Evolutionary conservation across 1,140 invertebrate species (phyloP).

Genomic region (Arion vulgaris): DNA sequence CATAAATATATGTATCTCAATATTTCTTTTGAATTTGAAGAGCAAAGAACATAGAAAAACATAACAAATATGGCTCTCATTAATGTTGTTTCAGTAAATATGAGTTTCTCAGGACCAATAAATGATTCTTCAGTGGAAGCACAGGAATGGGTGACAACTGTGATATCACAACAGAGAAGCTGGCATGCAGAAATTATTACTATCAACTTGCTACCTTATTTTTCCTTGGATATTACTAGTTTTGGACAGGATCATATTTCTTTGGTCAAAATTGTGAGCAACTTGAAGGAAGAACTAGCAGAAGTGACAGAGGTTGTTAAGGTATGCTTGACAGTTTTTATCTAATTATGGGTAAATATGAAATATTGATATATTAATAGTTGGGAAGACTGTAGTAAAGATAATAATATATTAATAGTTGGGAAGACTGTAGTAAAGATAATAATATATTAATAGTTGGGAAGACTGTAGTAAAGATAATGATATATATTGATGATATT

Average conservation of each 20-base stretch:
- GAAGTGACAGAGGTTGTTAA: neutral
- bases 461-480: too few species aligned
- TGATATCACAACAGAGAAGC: neutral
- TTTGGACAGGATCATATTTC: conserved; percentile 1
- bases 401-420: too few species aligned
- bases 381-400: too few species aligned
- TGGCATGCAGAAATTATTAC: conserved; percentile 21
- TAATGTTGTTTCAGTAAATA: neutral
- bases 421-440: too few species aligned
- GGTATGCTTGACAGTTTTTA: neutral
- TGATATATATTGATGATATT: too few species aligned
- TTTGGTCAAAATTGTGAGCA: neutral
- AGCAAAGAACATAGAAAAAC: too few species aligned
- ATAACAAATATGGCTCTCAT: neutral
- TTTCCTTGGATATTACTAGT: neutral
- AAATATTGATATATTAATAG: too few species aligned
- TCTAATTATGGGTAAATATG: neutral
- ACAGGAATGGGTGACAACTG: neutral
- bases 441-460: too few species aligned
- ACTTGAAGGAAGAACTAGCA: neutral
- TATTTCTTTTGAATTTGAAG: too few species aligned
- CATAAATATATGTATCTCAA: too few species aligned
- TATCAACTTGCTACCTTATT: conserved; percentile 16
- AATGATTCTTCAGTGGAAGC: neutral
- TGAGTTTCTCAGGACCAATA: conserved; percentile 8